A percentile compares a stretch with the other conserved stretches of the same genome.
Evolutionary conservation across 2,888 invertebrate species (phyloP).

Genomic region (Campoletis raptor): DNA sequence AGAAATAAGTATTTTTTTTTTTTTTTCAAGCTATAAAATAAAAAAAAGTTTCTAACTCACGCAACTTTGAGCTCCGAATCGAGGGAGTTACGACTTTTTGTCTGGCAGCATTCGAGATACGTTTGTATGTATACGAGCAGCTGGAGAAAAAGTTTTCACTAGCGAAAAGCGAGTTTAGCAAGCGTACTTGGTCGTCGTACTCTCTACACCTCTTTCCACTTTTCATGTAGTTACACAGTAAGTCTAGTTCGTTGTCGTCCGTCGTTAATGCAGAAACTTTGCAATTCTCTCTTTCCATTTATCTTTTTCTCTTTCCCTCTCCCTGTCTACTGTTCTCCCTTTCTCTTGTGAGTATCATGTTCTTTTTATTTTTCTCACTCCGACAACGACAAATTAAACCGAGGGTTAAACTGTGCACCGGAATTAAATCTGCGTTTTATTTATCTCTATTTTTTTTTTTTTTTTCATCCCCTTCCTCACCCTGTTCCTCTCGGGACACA

Average conservation of each 20-base stretch:
- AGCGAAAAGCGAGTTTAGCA: slow-evolving; percentile 39
- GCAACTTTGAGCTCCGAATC: slow-evolving; percentile 25
- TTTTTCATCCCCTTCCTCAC: slow-evolving; percentile 3
- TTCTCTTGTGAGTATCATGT: slow-evolving; percentile 4
- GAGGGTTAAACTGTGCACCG: slow-evolving; percentile 57
- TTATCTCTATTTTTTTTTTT: slow-evolving; percentile 14
- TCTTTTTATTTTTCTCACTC: slow-evolving; percentile 24
- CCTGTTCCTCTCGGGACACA: slow-evolving; percentile 16
- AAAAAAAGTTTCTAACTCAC: slow-evolving; percentile 18
- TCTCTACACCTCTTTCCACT: slow-evolving; percentile 24
- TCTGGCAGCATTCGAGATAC: background rate
- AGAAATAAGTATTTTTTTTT: background rate
- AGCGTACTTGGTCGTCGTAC: slow-evolving; percentile 51
- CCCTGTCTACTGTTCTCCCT: background rate
- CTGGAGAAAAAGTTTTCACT: slow-evolving; percentile 56
- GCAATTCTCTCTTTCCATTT: slow-evolving; percentile 37
- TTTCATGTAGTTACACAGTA: slow-evolving; percentile 57
- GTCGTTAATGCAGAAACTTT: slow-evolving; percentile 67
- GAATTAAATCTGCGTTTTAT: slow-evolving; percentile 57
- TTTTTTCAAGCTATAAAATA: background rate
- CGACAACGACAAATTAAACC: slow-evolving; percentile 60
- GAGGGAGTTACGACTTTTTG: slow-evolving; percentile 25
- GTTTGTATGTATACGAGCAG: slow-evolving; percentile 12
- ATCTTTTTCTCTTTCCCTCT: background rate
- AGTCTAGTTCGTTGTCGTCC: slow-evolving; percentile 65